A percentile compares a stretch with the other conserved stretches of the same genome.
phyloP scores from a whole-genome alignment of 2,113 vertebrate species.

The Pithys albifrons region DNA sequence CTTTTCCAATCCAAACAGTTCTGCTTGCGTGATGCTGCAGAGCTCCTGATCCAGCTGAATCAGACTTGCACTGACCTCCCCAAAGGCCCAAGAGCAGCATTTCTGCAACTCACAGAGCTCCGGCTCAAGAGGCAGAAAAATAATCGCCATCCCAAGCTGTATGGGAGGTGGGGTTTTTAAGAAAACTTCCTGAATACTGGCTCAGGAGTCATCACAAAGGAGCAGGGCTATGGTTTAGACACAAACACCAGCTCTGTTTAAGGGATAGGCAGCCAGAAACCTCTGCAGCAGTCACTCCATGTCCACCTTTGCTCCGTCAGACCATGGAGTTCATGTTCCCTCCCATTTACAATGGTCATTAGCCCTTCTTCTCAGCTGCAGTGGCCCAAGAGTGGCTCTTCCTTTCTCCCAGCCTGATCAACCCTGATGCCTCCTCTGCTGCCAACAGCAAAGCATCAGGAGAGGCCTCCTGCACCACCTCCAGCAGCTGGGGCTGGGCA shows the following conservation, averaged over 20 bases:
- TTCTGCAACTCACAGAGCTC: accelerated
- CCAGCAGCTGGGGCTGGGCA: background rate
- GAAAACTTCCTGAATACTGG: background rate
- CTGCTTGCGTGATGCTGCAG: background rate
- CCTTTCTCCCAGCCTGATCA: background rate
- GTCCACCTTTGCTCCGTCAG: background rate
- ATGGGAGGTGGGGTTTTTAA: background rate
- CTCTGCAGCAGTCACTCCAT: background rate
- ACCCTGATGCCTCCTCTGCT: background rate
- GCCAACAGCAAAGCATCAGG: background rate
- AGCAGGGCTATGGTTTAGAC: background rate
- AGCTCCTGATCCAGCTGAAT: background rate
- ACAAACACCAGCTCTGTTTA: background rate
- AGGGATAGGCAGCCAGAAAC: background rate
- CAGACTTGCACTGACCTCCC: background rate
- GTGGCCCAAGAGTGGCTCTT: background rate
- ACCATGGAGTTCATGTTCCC: background rate
- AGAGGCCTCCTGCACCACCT: background rate
- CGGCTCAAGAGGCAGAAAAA: background rate
- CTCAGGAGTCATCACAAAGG: background rate
- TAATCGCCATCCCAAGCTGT: background rate
- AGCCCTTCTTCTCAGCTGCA: background rate
- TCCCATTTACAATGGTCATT: accelerated
- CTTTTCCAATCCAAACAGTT: background rate
- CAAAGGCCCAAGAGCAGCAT: background rate